Percentiles rank a stretch among this genome's conserved stretches.
phyloP scores from a whole-genome alignment of 2,113 vertebrate species.

The Baryphthengus martii region DNA sequence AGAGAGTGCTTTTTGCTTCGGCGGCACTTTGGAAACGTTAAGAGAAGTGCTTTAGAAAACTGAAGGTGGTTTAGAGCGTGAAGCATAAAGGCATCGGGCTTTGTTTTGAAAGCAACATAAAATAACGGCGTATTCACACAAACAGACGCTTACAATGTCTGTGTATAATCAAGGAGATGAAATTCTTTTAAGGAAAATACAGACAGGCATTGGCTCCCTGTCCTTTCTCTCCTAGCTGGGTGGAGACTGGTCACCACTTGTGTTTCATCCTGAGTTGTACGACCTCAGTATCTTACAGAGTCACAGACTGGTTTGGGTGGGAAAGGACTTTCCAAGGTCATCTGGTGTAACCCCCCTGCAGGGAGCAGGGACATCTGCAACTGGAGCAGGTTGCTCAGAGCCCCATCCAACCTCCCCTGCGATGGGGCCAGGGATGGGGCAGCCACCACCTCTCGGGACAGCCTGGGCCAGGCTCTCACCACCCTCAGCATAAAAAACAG shows the following conservation, averaged over 20 bases:
- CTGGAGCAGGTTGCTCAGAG: too few relatives aligned
- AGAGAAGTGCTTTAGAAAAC: background rate
- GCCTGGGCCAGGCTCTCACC: too few relatives aligned
- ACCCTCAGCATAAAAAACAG: background rate
- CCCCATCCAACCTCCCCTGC: too few relatives aligned
- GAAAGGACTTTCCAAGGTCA: too few relatives aligned
- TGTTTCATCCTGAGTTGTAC: background rate
- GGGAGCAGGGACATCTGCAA: too few relatives aligned
- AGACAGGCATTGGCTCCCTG: background rate
- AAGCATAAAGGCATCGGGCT: background rate
- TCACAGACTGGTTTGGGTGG: too few relatives aligned
- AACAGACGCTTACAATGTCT: background rate
- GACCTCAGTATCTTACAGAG: too few relatives aligned
- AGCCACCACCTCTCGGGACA: too few relatives aligned
- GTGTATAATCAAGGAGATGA: background rate
- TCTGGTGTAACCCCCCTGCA: too few relatives aligned
- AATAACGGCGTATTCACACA: background rate
- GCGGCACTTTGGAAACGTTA: background rate
- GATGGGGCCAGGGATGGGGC: too few relatives aligned
- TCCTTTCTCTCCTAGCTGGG: background rate
- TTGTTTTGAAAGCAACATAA: background rate
- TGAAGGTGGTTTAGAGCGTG: background rate
- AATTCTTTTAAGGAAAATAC: background rate
- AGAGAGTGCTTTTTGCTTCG: background rate
- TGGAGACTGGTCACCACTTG: background rate